Base-by-base conservation (phyloP, 2,113 vertebrate genomes). In the Lepisosteus osseus region DNA sequence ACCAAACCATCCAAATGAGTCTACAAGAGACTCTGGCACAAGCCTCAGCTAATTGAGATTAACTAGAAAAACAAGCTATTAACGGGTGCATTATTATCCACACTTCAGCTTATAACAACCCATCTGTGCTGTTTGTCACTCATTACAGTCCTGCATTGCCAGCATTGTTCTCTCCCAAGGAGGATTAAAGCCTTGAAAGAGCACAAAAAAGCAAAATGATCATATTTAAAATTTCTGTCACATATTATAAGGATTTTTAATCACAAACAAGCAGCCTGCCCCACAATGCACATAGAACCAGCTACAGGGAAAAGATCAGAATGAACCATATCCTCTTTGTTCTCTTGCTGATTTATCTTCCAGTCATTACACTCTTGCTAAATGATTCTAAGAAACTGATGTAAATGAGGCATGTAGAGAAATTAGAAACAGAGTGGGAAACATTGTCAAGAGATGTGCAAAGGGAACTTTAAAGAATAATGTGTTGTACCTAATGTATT, bases 111-210 rank as follows among this genome's bases (percentile, higher is more conserved):
- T 63, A 72, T 75, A 75, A 77, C 77, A 66, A 57, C 78, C 75
- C 70, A 79, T 77, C 78, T 79, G 74, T 76, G 78, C 65, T 65
- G 6, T 15, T 55, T 74, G 78, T 79, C 78, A 76, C 61, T 77
- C 70, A 76, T 77, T 79, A 77, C 67, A 41, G 57, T 56, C 56
- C 47, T 6, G 56, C 72, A 69, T 74, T 61, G 54, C 11, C 71
- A 56, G 44, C 61, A 29, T 47, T 72, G 59, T 11, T 72, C 14
- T 64, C 45, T 17, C 17, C 66, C 6, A 54, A 73, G 54, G 65
- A 47, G 65, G 61, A 72, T 67, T 59, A n/a, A 59, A 59, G 57
- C 57, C 12, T 59, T 59, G 57, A n/a, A 4, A 13, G 9, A 9
- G 2, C 47, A 59, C 29, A 59, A 59, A 59, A 59, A 15, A 13